Evolutionary conservation across 2,888 invertebrate genomes (phyloP), one percentile per base, ranked within the genome.

Genomic region (Andrena bucephala): DNA sequence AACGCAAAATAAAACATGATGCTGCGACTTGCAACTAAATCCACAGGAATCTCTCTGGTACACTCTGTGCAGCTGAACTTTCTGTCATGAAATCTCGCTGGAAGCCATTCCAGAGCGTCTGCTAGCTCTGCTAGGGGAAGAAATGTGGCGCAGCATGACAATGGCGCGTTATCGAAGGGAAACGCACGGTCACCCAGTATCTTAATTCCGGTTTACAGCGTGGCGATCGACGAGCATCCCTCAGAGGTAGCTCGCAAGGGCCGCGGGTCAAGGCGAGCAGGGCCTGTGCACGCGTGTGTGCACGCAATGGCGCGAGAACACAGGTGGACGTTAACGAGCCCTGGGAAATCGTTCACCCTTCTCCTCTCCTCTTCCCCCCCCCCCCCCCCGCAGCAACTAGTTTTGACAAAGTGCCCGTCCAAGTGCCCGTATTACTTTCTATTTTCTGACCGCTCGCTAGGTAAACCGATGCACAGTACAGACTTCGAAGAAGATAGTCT

Each of bases 181-280:
- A 84, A 85, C 68, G 85, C 85, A 77, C 77, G 89, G 89, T 89
- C 89, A 90, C 87, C 89, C 86, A 83, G 87, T 87, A 87, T 87
- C 88, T 90, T 89, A 88, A 89, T 90, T 89, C 85, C 72, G 81
- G 72, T 78, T 77, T 83, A 81, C 75, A 77, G 71, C 75, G 83
- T 83, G 75, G 82, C 87, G 86, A 85, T 81, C 85, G 83, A 83
- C 82, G 77, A 83, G 77, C 89, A 90, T 87, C 91, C 87, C 89
- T 71, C 79, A 84, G 81, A 84, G 86, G 87, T 87, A 85, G 89
- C 86, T 88, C 86, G 85, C 89, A 88, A 89, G 90, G 89, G 90
- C 90, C 88, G 81, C 90, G 88, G 92, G 92, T 92, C 92, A 92
- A 92, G 92, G 92, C 90, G 83, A 92, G 83, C 88, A 85, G 83